Evolutionary conservation across 2,888 invertebrate genomes (phyloP), one percentile per base, ranked within the genome.

Genomic region (Sialis fuliginosa): DNA sequence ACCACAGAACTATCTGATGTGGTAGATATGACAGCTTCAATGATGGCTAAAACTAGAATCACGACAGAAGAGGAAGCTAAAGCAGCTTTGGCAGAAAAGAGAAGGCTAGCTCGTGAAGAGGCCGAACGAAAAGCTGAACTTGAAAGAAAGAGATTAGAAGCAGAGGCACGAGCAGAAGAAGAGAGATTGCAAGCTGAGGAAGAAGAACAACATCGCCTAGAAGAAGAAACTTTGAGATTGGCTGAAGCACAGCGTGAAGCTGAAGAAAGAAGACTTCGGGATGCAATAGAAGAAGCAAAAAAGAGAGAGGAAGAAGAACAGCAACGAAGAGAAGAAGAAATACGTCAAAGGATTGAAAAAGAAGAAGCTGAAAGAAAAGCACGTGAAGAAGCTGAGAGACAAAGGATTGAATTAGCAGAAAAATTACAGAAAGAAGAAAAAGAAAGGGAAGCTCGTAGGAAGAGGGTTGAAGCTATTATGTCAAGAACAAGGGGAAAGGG

Each of bases 51-150:
- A 61, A 69, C 70, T 33, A 70, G 79, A 54, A 88, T 90, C 54
- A 87, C 83, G 7, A 90, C 90, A 3, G 91, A 90, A 66, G 91
- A 89, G 63, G 81, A 92, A 62, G 93, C 93, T 6, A 93, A 92
- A 66, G 91, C 91, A 12, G 92, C 91, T 48, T 68, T 95, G 48
- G 92, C 93, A 1, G 93, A 93, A 69, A 74, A 89, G 51, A 70
- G 93, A 53, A 74, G 90, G 49, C 69, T 88, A 50, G 92, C 91
- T 8, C 67, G 93, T 12, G 93, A 92, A 67, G 91, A 92, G 63
- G 85, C 91, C 8, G 93, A 95, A 70, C 67, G 81, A 49, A 88
- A 89, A 65, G 91, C 91, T 2, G 90, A 92, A 63, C 67, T 82
- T 44, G 91, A 91, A 66, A 71, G 85, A 54, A 72, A 77, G 56